Conservation (phyloP, 2,113 vertebrate species). For the Oreochromis niloticus region DNA sequence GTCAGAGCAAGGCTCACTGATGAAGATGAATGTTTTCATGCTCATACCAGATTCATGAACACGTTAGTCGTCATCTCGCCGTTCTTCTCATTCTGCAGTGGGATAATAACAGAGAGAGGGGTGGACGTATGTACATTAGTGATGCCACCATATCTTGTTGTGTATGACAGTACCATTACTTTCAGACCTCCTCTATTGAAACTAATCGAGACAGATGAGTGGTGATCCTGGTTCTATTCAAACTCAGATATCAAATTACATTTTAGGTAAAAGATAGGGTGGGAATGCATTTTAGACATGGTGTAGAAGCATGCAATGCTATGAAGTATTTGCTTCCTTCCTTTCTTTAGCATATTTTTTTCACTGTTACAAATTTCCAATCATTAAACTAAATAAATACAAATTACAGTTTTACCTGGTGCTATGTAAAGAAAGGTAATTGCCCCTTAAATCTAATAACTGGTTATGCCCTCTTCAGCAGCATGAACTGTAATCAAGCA, state of each 20-base stretch:
- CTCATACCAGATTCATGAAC: conserved; percentile 81
- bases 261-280: neutral
- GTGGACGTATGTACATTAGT: neutral
- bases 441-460: neutral
- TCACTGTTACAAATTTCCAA: neutral
- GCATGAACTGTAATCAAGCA: fast-evolving
- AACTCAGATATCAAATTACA: neutral
- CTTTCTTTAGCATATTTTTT: neutral
- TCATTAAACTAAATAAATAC: neutral
- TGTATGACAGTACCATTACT: neutral
- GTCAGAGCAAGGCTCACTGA: neutral
- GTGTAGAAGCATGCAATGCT: neutral
- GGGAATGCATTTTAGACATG: neutral
- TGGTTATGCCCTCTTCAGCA: neutral
- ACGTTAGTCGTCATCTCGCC: conserved; percentile 87
- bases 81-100: conserved; percentile 81
- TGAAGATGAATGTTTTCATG: conserved; percentile 16
- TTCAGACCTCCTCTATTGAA: neutral
- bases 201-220: neutral
- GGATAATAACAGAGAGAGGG: neutral
- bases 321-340: neutral
- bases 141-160: neutral
- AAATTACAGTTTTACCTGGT: neutral
- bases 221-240: neutral
- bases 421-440: fast-evolving